Evolutionary conservation across 2,888 invertebrate species (phyloP), one percentile per base, ranked within the genome.

Genomic region (Chymomyza fuscimana): DNA sequence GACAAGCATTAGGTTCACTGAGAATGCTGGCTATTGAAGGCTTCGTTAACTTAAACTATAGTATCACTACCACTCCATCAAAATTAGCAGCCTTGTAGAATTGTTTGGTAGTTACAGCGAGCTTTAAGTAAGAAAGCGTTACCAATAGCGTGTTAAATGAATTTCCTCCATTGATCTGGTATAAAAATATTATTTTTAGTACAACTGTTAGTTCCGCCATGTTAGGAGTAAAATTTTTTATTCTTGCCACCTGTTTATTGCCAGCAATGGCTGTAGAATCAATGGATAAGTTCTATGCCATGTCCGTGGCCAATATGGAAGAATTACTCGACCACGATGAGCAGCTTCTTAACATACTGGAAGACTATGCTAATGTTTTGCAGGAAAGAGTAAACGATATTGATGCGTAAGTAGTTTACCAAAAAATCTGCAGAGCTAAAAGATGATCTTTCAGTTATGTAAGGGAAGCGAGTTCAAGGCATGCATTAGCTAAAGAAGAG

Each of bases 381-480:
- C 51, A 66, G 60, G 46, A 61, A n/a, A 51, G 29, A 16, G 66
- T 52, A 19, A 32, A 60, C 7, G n/a, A 60, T 6, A 15, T 66
- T 4, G 36, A 66, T 2, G 36, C 10, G 60, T 66, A 58, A 22
- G 59, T 32, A 19, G 5, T 19, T 12, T 56, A 0, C 6, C 4
- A 15, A 51, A 12, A 51, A 15, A 22, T 7, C 36, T 36, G 36
- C 6, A 9, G 36, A 36, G 9, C 36, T 36, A 36, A 36, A 36
- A 9, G 1, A 25, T 36, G 36, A 9, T 36, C 36, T 36, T 5
- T 25, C 4, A 64, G 64, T 4, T 65, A 58, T 16, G n/a, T 56
- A 12, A 10, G 22, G 25, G 9, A 16, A 5, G 19, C 6, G 36
- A 19, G 10, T 5, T 19, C 15, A 9, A 7, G n/a, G 5, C 51